These are phyloP conservation scores for Phalacrocorax carbo DNA, from an alignment of 2,113 vertebrate genomes.

Conservation along the genomic window DNA sequence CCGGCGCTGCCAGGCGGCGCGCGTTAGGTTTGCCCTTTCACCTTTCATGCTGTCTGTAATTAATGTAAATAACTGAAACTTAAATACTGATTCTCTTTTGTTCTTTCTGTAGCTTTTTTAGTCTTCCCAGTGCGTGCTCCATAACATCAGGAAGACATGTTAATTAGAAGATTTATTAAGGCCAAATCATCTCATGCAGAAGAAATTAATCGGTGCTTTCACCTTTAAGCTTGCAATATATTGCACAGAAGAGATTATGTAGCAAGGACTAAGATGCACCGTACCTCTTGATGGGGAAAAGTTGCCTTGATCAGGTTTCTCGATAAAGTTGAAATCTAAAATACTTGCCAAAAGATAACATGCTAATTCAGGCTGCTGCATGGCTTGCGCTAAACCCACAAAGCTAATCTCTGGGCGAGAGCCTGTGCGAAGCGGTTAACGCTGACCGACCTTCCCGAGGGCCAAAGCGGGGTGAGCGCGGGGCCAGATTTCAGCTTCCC, in stretches of 20 bases:
- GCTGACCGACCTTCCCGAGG: neutral
- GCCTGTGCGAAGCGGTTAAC: neutral
- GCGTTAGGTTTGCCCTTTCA: neutral
- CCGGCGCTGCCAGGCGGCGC: accelerated
- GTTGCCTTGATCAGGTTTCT: conserved; percentile 35
- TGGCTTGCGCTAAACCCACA: conserved; percentile 23
- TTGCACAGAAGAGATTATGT: conserved; percentile 53
- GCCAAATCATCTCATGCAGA: conserved; percentile 60
- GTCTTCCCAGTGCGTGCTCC: conserved; percentile 84
- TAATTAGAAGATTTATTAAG: conserved; percentile 85
- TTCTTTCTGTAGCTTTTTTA: conserved; percentile 86
- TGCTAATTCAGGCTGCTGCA: conserved; percentile 18
- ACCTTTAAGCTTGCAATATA: conserved; percentile 54
- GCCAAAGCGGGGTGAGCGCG: neutral
- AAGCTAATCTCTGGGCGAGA: neutral
- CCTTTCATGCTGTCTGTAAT: neutral
- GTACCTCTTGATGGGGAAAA: neutral
- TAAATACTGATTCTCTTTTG: conserved; percentile 68
- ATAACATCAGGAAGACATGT: conserved; percentile 84
- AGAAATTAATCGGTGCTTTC: conserved; percentile 65
- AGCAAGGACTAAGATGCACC: conserved; percentile 46
- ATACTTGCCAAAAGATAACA: neutral
- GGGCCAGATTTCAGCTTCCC: neutral
- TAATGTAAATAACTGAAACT: neutral
- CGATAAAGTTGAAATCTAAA: neutral